Conservation (phyloP, 2,113 vertebrate species). For the Seriola aureovittata region DNA sequence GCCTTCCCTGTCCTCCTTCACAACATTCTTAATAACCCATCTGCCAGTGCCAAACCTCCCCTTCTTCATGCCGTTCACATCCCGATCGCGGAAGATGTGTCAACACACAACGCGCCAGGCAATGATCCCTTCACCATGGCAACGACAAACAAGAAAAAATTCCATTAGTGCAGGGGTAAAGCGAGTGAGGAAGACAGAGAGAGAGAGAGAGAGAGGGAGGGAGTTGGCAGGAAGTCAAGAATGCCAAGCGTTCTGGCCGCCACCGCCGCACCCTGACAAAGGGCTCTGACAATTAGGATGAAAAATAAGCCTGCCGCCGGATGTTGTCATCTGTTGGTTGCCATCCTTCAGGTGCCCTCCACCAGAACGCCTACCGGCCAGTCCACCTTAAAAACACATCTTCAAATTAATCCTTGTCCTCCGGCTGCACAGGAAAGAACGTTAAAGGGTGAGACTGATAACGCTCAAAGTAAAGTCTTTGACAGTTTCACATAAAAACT, state of each 20-base stretch:
- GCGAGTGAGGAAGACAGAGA: constrained; percentile 16
- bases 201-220: constrained; percentile 35
- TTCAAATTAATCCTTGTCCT: constrained; percentile 5
- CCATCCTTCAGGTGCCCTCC: constrained; percentile 48
- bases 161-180: constrained; percentile 79
- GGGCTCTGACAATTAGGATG: constrained; percentile 70
- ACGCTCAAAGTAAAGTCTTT: background rate
- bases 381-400: constrained; percentile 26
- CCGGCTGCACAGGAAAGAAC: background rate
- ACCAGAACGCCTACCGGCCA: background rate
- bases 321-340: constrained; percentile 15
- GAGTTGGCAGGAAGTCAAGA: constrained; percentile 86
- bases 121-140: constrained; percentile 89
- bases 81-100: constrained; percentile 31
- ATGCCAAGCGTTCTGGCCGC: constrained; percentile 86
- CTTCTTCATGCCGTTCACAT: background rate
- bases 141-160: constrained; percentile 91
- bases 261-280: constrained; percentile 83
- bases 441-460: background rate
- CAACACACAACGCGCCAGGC: constrained; percentile 89
- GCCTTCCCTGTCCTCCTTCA: background rate
- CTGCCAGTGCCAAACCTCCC: constrained; percentile 73
- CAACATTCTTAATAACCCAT: constrained; percentile 76
- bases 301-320: constrained; percentile 51
- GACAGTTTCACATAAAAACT: background rate